Base-by-base conservation (phyloP, 2,888 invertebrate species). In the Stegana nigrithorax region DNA sequence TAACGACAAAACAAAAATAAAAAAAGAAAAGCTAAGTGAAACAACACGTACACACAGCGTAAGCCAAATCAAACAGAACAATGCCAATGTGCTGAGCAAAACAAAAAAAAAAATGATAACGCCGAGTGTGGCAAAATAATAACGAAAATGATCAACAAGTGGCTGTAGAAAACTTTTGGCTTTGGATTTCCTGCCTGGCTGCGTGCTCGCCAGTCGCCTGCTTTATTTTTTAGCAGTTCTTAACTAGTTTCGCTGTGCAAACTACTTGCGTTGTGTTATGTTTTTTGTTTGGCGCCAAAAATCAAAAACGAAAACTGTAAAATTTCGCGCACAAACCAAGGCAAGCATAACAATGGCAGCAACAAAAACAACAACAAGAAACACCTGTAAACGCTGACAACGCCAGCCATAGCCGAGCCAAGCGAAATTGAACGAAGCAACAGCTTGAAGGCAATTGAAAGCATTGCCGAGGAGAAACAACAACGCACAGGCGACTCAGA, bases 361-460 rank as follows among this genome's bases (percentile, higher is more conserved):
- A 23, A 19, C 6, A 29, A 29, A 29, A 6, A 39, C 12, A 39
- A 47, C 44, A 39, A 36, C 67, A 78, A 73, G 70, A 75, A 78
- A 77, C 76, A 77, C 80, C 77, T 76, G 75, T 77, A 79, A 77
- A 67, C 70, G 44, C 17, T 19, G 32, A 25, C 7, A 19, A 14
- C 21, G 29, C 55, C 29, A 26, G 29, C 17, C 56, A 67, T 63
- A 21, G 39, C 6, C 7, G 7, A 29, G 51, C 62, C 44, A 23
- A 27, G 21, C 53, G 23, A 66, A 63, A 57, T 69, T 71, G 63
- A 44, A 5, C 10, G 59, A 59, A 59, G 59, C 47, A 50, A 59
- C 47, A 44, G 42, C 32, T 29, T 12, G 59, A 60, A 64, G 64
- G 68, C 66, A 65, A 36, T 55, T 55, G 36, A 55, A 55, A 36